Evolutionary conservation across 2,113 vertebrate species (phyloP).

Genomic region (Agelaius phoeniceus): DNA sequence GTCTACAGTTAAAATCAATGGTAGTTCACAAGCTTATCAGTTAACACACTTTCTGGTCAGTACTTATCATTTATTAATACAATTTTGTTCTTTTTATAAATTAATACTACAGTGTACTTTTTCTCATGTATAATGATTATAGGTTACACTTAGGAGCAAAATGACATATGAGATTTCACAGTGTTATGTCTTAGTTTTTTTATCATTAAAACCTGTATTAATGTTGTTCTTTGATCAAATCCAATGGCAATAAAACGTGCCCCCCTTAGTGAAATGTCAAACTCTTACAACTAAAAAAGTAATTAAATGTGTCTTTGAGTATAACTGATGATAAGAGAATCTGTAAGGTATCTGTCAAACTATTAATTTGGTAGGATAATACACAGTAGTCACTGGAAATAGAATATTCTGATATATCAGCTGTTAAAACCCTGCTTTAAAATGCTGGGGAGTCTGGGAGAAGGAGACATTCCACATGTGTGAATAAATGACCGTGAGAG

Average conservation of each 20-base stretch:
- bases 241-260: neutral
- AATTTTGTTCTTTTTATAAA: neutral
- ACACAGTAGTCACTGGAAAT: neutral
- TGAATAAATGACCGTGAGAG: slow-evolving; percentile 17
- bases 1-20: neutral
- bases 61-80: neutral
- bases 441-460: neutral
- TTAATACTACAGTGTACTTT: neutral
- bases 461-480: neutral
- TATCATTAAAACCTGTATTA: neutral
- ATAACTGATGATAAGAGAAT: neutral
- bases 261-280: neutral
- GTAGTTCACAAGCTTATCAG: neutral
- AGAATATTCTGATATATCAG: neutral
- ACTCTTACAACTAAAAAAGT: neutral
- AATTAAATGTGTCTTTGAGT: neutral
- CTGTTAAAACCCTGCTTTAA: neutral
- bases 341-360: neutral
- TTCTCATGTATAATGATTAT: neutral
- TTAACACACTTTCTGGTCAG: neutral
- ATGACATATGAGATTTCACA: neutral
- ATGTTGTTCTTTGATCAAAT: neutral
- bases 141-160: neutral
- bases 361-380: neutral
- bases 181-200: neutral